These are phyloP conservation scores for Octonoba sinensis DNA, from an alignment of 2,888 invertebrate species.

Conservation along the genomic window DNA sequence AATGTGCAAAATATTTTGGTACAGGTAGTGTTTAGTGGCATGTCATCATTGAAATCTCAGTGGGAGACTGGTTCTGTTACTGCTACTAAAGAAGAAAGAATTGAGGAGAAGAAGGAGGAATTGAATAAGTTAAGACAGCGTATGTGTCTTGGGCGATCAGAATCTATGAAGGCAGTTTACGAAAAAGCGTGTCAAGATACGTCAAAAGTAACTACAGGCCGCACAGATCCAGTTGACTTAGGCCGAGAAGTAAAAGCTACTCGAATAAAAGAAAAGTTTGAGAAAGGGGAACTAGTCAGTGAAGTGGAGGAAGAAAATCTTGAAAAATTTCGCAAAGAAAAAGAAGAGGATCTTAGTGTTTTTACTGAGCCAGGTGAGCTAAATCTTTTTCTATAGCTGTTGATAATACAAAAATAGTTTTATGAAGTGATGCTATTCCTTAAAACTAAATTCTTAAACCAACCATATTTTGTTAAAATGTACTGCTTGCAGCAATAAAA, in stretches of 20 bases:
- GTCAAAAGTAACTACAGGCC: constrained; percentile 74
- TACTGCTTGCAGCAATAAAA: no score
- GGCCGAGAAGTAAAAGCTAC: constrained; percentile 64
- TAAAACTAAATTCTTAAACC: no score
- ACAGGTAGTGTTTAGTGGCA: constrained; percentile 65
- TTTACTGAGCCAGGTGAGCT: constrained; percentile 67
- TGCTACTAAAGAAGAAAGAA: constrained; percentile 51
- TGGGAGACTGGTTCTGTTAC: constrained; percentile 67
- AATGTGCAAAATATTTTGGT: neutral
- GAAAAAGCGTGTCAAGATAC: constrained; percentile 81
- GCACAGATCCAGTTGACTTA: constrained; percentile 71
- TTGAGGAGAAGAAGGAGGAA: constrained; percentile 79
- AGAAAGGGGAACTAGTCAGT: constrained; percentile 76
- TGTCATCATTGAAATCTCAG: constrained; percentile 67
- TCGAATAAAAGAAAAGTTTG: constrained; percentile 68
- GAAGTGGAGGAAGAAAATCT: constrained; percentile 68
- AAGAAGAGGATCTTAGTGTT: constrained; percentile 77
- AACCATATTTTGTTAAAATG: no score
- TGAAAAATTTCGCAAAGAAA: constrained; percentile 76
- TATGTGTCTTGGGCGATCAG: constrained; percentile 73
- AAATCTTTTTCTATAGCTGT: neutral
- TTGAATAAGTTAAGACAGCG: constrained; percentile 87
- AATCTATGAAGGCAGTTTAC: constrained; percentile 84
- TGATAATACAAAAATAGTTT: no score
- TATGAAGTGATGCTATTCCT: no score